These are phyloP conservation scores for Heteromormyrus szaboi DNA, from an alignment of 2,797 vertebrate species.

Conservation along the genomic window DNA sequence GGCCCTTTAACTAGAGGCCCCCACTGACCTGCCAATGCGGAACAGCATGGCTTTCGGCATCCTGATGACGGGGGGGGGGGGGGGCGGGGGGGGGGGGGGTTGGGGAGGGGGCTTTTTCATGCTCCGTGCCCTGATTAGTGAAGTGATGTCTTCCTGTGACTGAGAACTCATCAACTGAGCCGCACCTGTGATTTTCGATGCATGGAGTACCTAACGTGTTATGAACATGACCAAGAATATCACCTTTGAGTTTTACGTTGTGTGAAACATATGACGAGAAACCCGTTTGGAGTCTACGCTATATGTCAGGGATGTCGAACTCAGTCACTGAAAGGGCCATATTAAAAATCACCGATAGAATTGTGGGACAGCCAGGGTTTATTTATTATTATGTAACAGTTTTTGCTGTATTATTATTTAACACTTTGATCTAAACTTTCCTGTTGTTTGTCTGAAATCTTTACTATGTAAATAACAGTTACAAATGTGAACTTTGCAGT, in stretches of 20 bases:
- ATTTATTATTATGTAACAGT: no score
- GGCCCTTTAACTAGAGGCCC: not conserved
- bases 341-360: no score
- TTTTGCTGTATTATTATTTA: no score
- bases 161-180: constrained; percentile 23
- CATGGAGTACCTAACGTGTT: not conserved
- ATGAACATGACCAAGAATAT: not conserved
- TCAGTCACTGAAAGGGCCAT: no score
- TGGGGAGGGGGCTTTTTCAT: constrained; percentile 13
- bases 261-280: not conserved
- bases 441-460: no score
- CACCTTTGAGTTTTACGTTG: not conserved
- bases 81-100: not conserved
- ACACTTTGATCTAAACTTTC: no score
- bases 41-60: not conserved
- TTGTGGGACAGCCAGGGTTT: no score
- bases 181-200: not conserved
- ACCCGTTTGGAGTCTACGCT: not conserved
- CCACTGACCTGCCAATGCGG: not conserved
- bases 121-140: constrained; percentile 36
- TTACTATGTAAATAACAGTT: no score
- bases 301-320: not conserved
- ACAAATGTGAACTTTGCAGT: no score
- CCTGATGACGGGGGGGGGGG: not conserved
- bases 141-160: constrained; percentile 28